phyloP scores from a whole-genome alignment of 2,113 vertebrate genomes.

The Dendrocopos noguchii region DNA sequence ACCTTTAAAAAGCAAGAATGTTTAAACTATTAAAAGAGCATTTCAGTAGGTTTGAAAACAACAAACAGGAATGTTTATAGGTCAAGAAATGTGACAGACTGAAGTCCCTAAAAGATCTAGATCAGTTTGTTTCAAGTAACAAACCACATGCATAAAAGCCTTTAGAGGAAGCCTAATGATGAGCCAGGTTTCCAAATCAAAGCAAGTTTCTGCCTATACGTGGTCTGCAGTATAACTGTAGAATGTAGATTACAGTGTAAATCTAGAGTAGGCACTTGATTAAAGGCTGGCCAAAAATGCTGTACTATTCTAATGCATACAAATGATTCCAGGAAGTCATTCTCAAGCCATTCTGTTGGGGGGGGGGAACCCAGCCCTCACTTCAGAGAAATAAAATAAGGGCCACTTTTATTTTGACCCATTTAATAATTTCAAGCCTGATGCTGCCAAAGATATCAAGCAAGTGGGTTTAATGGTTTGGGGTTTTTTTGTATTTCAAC shows the following conservation, averaged over 20 bases:
- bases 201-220: neutral
- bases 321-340: neutral
- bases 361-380: neutral
- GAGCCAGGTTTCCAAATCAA: neutral
- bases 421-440: neutral
- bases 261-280: neutral
- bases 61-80: neutral
- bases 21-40: no score
- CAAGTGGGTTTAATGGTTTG: neutral
- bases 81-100: neutral
- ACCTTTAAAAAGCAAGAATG: neutral
- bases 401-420: neutral
- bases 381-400: neutral
- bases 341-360: neutral
- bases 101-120: neutral
- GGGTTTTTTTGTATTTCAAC: neutral
- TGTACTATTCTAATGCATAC: neutral
- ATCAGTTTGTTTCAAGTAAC: neutral
- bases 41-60: no score
- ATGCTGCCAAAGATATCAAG: neutral
- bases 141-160: neutral
- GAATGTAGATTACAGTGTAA: neutral
- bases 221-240: neutral
- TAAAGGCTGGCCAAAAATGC: neutral
- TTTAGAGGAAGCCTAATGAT: neutral